Evolutionary conservation across 2,113 vertebrate species (phyloP).

Genomic region (Kobus ellipsiprymnus): DNA sequence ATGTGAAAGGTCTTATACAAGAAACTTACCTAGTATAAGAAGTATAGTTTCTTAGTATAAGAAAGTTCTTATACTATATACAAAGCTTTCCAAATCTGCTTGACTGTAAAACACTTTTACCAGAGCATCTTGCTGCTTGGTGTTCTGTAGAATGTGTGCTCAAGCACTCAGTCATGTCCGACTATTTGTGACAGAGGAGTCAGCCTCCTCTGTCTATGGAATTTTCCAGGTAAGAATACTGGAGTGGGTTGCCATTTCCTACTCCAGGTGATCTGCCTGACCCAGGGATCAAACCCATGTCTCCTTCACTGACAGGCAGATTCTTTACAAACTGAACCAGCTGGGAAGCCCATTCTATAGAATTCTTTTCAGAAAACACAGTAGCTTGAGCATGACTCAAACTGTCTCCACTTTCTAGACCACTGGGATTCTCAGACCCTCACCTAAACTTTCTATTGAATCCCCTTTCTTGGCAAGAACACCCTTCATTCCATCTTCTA

Average conservation of each 20-base stretch:
- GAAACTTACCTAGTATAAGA: background rate
- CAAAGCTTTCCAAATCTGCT: background rate
- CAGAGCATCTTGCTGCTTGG: background rate
- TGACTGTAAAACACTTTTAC: background rate
- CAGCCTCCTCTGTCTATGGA: background rate
- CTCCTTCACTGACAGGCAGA: background rate
- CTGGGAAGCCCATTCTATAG: background rate
- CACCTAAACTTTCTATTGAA: background rate
- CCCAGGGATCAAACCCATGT: background rate
- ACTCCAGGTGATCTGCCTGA: background rate
- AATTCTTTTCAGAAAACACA: background rate
- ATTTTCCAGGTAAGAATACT: background rate
- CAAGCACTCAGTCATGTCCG: background rate
- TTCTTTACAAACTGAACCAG: background rate
- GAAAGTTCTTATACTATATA: background rate
- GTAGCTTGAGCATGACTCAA: background rate
- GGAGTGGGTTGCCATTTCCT: background rate
- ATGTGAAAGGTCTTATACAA: background rate
- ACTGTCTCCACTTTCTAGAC: background rate
- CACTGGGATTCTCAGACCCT: background rate
- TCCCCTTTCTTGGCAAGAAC: background rate
- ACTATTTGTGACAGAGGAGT: background rate
- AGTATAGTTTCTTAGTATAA: background rate
- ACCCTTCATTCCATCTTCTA: background rate
- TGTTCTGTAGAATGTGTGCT: background rate